Percentiles rank a stretch among this genome's conserved stretches.
These are phyloP conservation scores for Aythya baeri DNA, from an alignment of 2,113 vertebrate species.

Conservation along the genomic window DNA sequence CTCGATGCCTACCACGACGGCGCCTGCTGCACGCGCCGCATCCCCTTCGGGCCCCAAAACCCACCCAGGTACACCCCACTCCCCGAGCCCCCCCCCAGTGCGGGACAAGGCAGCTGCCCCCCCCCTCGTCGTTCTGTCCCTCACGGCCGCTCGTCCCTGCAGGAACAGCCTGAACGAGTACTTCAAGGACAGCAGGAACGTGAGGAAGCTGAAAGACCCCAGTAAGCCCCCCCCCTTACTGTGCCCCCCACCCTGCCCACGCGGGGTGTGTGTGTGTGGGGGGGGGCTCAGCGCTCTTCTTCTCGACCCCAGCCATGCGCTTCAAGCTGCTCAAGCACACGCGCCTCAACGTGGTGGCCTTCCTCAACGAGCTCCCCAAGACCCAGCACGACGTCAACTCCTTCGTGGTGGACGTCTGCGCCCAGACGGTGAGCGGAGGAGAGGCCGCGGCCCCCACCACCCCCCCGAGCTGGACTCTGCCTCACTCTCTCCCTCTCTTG, in stretches of 20 bases:
- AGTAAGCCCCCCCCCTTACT: slow-evolving; percentile 70
- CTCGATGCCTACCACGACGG: slow-evolving; percentile 91
- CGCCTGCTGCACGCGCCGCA: slow-evolving; percentile 88
- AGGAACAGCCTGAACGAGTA: slow-evolving; percentile 87
- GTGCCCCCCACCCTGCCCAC: not conserved
- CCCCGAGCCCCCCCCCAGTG: no score
- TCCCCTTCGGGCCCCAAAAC: slow-evolving; percentile 79
- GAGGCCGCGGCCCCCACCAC: no score
- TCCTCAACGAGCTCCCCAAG: slow-evolving; percentile 89
- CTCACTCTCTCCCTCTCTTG: not conserved
- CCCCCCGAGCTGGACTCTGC: no score
- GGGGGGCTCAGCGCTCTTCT: not conserved
- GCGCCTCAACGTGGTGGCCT: slow-evolving; percentile 87
- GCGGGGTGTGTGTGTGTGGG: no score
- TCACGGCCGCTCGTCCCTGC: not conserved
- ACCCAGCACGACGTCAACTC: slow-evolving; percentile 89
- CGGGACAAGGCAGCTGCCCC: no score
- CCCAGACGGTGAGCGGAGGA: slow-evolving; percentile 80
- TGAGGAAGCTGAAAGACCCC: slow-evolving; percentile 87
- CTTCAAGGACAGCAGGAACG: slow-evolving; percentile 86
- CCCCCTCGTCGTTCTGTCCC: no score
- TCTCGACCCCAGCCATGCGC: slow-evolving; percentile 72
- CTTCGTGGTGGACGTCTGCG: slow-evolving; percentile 87
- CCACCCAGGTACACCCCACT: slow-evolving; percentile 78
- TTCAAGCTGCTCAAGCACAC: slow-evolving; percentile 87